A percentile compares a stretch with the other conserved stretches of the same genome.
Evolutionary conservation across 2,888 invertebrate genomes (phyloP).

Genomic region (Trichopria drosophilae): DNA sequence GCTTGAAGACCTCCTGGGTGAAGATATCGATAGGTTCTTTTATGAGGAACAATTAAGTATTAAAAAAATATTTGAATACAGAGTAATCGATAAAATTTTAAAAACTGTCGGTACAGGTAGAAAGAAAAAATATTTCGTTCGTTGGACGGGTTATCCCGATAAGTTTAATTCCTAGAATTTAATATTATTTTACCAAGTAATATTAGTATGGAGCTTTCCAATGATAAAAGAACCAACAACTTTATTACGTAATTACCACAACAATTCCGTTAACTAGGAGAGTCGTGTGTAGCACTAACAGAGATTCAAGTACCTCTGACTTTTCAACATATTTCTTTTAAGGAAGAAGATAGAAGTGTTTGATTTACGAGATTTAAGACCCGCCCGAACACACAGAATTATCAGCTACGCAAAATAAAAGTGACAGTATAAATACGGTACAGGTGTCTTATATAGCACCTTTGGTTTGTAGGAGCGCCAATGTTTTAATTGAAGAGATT

Average conservation of each 20-base stretch:
- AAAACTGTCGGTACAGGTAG: slow-evolving; percentile 4
- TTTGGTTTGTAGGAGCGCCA: too few species aligned
- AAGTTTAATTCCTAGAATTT: slow-evolving; percentile 29
- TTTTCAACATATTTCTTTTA: not conserved
- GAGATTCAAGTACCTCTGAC: slow-evolving; percentile 55
- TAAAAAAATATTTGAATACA: not conserved
- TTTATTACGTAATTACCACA: slow-evolving; percentile 39
- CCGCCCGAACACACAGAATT: too few species aligned
- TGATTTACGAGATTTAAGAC: too few species aligned
- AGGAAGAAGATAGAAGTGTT: too few species aligned
- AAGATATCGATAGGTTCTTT: slow-evolving; percentile 27
- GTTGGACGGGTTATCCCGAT: slow-evolving; percentile 35
- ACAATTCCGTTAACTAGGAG: slow-evolving; percentile 30
- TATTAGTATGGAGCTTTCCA: slow-evolving; percentile 38
- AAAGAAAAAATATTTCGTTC: slow-evolving; percentile 28
- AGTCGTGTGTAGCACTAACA: slow-evolving; percentile 37
- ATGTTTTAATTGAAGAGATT: too few species aligned
- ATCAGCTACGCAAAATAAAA: too few species aligned
- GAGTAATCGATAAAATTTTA: slow-evolving; percentile 10
- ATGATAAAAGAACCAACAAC: slow-evolving; percentile 38
- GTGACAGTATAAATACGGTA: too few species aligned
- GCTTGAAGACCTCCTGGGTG: slow-evolving; percentile 24
- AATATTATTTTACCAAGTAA: slow-evolving; percentile 38
- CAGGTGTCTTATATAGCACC: too few species aligned
- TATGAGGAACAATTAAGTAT: slow-evolving; percentile 19